Evolutionary conservation across 2,797 vertebrate species (phyloP).

Genomic region (Sternarchorhynchus goeldii): DNA sequence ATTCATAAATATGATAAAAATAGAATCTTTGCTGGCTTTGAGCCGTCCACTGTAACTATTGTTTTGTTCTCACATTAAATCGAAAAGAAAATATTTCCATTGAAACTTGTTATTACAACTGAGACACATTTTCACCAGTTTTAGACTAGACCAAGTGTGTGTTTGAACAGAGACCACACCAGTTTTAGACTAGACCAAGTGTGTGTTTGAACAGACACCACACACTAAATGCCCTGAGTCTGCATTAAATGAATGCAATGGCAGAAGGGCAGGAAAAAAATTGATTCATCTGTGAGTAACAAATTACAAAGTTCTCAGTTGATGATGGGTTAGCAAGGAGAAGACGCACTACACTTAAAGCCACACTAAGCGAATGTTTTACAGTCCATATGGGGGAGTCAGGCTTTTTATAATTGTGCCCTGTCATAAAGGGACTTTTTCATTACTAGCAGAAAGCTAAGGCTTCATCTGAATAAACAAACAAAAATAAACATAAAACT

Average conservation of each 20-base stretch:
- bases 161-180: constrained; percentile 32
- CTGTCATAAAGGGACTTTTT: constrained; percentile 58
- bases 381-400: constrained; percentile 70
- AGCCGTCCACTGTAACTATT: neutral
- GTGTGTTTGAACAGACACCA: constrained; percentile 23
- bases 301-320: constrained; percentile 72
- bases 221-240: constrained; percentile 52
- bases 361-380: constrained; percentile 69
- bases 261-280: constrained; percentile 45
- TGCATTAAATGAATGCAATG: constrained; percentile 52
- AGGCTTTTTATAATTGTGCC: constrained; percentile 57
- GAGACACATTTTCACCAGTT: neutral
- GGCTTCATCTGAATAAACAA: constrained; percentile 26
- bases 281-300: constrained; percentile 64
- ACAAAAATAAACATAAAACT: too few relatives aligned
- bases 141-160: neutral
- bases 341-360: constrained; percentile 57
- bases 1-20: neutral
- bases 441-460: constrained; percentile 36
- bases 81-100: constrained; percentile 12
- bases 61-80: neutral
- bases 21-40: neutral
- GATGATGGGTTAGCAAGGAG: constrained; percentile 66
- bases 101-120: neutral
- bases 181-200: neutral